A percentile compares a stretch with the other conserved stretches of the same genome.
Evolutionary conservation across 2,888 invertebrate genomes (phyloP).

Genomic region (Ecliptopera silaceata): DNA sequence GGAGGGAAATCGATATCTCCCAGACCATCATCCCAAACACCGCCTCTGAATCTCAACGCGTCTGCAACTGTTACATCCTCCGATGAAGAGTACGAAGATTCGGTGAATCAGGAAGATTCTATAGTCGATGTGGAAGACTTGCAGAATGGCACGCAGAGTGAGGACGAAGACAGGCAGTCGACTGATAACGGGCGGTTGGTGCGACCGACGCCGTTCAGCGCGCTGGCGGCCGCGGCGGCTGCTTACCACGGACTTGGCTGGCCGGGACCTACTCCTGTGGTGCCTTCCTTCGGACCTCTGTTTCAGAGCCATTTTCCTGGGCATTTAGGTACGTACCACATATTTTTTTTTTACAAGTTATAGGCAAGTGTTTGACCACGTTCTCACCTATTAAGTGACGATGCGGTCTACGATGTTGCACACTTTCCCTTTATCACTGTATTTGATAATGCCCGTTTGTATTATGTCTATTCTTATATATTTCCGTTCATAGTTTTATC

Average conservation of each 20-base stretch:
- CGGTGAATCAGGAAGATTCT: slow-evolving; percentile 86
- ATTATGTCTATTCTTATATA: too few species aligned
- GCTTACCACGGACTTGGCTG: slow-evolving; percentile 86
- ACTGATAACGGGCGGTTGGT: slow-evolving; percentile 78
- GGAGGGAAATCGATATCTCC: slow-evolving; percentile 70
- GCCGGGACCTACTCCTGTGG: slow-evolving; percentile 80
- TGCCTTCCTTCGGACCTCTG: slow-evolving; percentile 85
- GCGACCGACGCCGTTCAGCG: slow-evolving; percentile 89
- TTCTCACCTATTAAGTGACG: too few species aligned
- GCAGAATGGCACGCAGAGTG: slow-evolving; percentile 80
- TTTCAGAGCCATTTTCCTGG: slow-evolving; percentile 81
- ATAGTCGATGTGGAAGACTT: slow-evolving; percentile 92
- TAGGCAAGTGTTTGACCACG: too few species aligned
- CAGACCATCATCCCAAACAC: slow-evolving; percentile 69
- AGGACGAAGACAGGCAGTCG: slow-evolving; percentile 71
- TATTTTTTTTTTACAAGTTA: not conserved
- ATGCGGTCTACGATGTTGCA: too few species aligned
- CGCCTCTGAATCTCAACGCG: slow-evolving; percentile 76
- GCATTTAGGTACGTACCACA: slow-evolving; percentile 20
- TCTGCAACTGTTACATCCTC: slow-evolving; percentile 79
- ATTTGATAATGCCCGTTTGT: too few species aligned
- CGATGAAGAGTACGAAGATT: slow-evolving; percentile 86
- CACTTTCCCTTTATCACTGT: too few species aligned
- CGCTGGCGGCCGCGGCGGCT: slow-evolving; percentile 87
- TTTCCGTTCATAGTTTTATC: too few species aligned